Percentiles rank a stretch among this genome's conserved stretches.
These are phyloP conservation scores for Chiloscyllium plagiosum DNA, from an alignment of 2,113 vertebrate genomes.

Conservation along the genomic window DNA sequence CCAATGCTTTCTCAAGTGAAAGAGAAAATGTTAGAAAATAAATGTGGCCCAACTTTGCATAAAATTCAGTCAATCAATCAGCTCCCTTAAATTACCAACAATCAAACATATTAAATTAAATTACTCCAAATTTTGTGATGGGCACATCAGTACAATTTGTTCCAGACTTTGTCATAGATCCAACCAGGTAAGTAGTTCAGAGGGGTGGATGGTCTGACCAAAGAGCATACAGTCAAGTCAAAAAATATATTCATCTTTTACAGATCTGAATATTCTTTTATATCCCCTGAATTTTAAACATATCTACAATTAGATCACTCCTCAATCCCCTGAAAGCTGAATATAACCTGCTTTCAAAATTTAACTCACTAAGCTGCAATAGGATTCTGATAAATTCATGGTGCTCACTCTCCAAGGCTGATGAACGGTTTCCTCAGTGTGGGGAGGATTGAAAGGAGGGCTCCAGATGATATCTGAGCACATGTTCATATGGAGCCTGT, in stretches of 20 bases:
- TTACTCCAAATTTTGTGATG: background rate
- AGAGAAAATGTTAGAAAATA: background rate
- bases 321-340: background rate
- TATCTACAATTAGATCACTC: background rate
- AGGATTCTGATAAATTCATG: background rate
- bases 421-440: background rate
- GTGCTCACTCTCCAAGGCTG: background rate
- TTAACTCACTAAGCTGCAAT: background rate
- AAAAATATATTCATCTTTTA: no score
- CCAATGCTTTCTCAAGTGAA: background rate
- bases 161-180: background rate
- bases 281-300: background rate
- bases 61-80: background rate
- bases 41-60: no score
- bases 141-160: background rate
- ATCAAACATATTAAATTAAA: background rate
- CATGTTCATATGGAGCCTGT: no score
- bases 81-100: background rate
- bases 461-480: background rate
- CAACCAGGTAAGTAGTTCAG: background rate
- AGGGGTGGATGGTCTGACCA: background rate
- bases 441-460: background rate
- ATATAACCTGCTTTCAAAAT: background rate
- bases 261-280: no score
- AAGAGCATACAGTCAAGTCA: background rate